Base-by-base conservation (phyloP, 2,113 vertebrate species). In the Aviceda subcristata region DNA sequence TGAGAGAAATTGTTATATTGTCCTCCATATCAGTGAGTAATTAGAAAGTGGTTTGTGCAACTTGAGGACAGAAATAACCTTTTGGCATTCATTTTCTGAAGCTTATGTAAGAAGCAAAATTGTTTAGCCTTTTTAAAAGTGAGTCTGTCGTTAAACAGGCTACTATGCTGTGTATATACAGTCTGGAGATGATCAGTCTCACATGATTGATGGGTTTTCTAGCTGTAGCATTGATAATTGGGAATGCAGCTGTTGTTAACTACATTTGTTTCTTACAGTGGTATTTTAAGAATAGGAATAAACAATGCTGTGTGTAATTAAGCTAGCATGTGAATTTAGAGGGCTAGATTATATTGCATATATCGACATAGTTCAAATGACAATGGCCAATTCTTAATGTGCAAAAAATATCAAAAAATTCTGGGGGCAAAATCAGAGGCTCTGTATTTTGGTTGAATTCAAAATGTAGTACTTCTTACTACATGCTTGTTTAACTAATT, bases 141-240 rank as follows among this genome's bases (percentile, higher is more conserved):
- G 14, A 59, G 22, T 64, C 34, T 68, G 7, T 43, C 43, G 11
- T 67, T 91, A 43, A 76, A 60, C 18, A 73, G 63, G 24, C 15
- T 51, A 7, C 14, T 60, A 0, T 50, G 13, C 27, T 69, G 8
- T 39, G 1, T 27, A 2, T 38, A 12, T 51, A 2, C 30, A 26
- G 50, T 16, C 38, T 77, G 69, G 60, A 75, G 24, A 14, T 69
- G 34, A 32, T 78, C 2, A 1, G 10, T 66, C 50, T 63, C 2
- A 1, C 1, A 2, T 15, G 10, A 9, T 38, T 75, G 19, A 34
- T 80, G 50, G 4, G 6, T 73, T 76, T 82, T 53, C 11, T 69
- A 14, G 21, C 62, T 63, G 19, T 45, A 74, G n/a, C 30, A 10
- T 29, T 46, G 39, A 26, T 77, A 81, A 38, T 12, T 60, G 7